These are phyloP conservation scores for Ligdia adustata DNA, from an alignment of 2,888 invertebrate genomes.

Conservation along the genomic window DNA sequence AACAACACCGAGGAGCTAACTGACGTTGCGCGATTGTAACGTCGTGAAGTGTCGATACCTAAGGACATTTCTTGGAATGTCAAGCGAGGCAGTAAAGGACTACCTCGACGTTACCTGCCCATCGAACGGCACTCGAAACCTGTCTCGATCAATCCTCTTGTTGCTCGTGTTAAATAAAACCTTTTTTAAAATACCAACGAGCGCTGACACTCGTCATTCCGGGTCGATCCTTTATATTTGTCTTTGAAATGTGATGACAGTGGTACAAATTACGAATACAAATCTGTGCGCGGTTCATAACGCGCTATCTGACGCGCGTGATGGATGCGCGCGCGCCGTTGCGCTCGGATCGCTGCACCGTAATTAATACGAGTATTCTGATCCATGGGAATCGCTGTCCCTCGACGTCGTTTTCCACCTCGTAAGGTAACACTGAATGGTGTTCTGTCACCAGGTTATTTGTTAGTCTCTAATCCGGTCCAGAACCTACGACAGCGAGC, in stretches of 20 bases:
- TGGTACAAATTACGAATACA: constrained; percentile 83
- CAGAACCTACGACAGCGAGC: constrained; percentile 46
- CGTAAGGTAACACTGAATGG: constrained; percentile 64
- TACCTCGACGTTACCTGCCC: constrained; percentile 67
- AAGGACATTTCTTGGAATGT: constrained; percentile 79
- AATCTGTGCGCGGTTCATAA: constrained; percentile 81
- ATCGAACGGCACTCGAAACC: constrained; percentile 80
- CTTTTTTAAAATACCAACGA: constrained; percentile 80
- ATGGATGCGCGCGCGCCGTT: constrained; percentile 70
- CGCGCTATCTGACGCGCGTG: constrained; percentile 76
- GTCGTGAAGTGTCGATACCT: constrained; percentile 59
- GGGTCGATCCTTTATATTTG: constrained; percentile 83
- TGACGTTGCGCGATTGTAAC: constrained; percentile 53
- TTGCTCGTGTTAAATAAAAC: constrained; percentile 82
- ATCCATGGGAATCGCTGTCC: constrained; percentile 76
- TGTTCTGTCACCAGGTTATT: constrained; percentile 65
- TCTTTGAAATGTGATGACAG: constrained; percentile 85
- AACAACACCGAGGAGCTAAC: constrained; percentile 37
- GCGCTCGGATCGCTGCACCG: constrained; percentile 70
- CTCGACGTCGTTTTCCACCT: constrained; percentile 70
- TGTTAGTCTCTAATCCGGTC: constrained; percentile 55
- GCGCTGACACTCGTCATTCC: constrained; percentile 81
- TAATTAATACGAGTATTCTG: constrained; percentile 76
- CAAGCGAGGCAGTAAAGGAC: constrained; percentile 69
- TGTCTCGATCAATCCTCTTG: constrained; percentile 83